A percentile compares a stretch with the other conserved stretches of the same genome.
These are phyloP conservation scores for Larimichthys crocea DNA, from an alignment of 2,113 vertebrate species.

Conservation along the genomic window DNA sequence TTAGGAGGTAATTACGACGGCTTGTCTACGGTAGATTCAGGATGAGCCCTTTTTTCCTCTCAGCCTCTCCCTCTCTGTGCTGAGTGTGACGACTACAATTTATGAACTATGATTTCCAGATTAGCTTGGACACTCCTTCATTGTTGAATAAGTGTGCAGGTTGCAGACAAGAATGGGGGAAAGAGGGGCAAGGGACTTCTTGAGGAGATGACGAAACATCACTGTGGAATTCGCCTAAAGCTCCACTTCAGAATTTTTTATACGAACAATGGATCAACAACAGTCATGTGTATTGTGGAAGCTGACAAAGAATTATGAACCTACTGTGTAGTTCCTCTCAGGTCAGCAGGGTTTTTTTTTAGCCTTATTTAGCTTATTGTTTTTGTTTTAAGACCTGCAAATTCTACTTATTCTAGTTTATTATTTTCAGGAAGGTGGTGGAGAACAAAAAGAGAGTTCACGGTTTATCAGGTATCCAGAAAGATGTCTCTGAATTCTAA, in stretches of 20 bases:
- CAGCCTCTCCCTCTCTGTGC: slow-evolving; percentile 21
- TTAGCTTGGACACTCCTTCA: slow-evolving; percentile 45
- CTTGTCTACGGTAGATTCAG: slow-evolving; percentile 42
- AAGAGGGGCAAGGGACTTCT: not conserved
- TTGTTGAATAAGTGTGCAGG: slow-evolving; percentile 27
- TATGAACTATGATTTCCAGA: slow-evolving; percentile 63
- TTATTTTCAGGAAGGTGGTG: not conserved
- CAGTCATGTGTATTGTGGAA: not conserved
- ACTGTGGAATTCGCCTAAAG: not conserved
- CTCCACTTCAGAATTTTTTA: not conserved
- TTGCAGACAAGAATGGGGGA: not conserved
- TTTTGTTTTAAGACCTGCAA: not conserved
- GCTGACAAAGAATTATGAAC: not conserved
- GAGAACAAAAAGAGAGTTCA: not conserved
- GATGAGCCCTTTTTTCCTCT: slow-evolving; percentile 13
- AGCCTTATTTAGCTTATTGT: not conserved
- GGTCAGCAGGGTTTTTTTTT: not conserved
- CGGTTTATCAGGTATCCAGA: not conserved
- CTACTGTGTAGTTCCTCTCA: not conserved
- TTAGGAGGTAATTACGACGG: slow-evolving; percentile 60
- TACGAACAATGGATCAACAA: not conserved
- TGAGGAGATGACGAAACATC: not conserved
- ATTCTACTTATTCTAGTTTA: no score
- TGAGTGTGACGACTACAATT: slow-evolving; percentile 45
- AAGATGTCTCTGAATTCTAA: not conserved